Conservation (phyloP, 1,140 invertebrate species). For the Aphaenogaster ashmeadi region DNA sequence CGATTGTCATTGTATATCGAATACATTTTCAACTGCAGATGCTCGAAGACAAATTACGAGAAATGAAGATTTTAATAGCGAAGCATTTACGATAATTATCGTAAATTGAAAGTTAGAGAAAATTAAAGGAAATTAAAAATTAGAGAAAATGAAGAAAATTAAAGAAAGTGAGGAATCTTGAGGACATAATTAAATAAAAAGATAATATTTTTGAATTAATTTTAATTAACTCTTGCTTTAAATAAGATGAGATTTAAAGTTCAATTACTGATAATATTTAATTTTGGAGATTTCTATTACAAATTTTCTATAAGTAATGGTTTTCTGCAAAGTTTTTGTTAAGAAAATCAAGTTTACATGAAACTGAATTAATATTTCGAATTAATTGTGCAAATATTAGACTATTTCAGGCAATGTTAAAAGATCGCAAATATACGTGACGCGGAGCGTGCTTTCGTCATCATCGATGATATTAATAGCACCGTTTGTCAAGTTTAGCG, state of each 20-base stretch:
- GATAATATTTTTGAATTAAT: neutral
- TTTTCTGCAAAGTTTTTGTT: neutral
- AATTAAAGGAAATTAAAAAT: too few species aligned
- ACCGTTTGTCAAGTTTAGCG: slow-evolving; percentile 52
- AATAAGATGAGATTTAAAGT: neutral
- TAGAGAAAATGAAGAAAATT: neutral
- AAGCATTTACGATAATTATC: neutral
- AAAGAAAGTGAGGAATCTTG: neutral
- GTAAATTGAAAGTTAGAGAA: neutral
- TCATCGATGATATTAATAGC: slow-evolving; percentile 44
- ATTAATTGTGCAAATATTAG: neutral
- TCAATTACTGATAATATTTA: neutral
- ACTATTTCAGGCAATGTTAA: slow-evolving; percentile 7
- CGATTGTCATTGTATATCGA: slow-evolving; percentile 1
- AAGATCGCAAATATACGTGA: neutral
- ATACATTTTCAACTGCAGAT: neutral
- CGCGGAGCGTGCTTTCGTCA: slow-evolving; percentile 16
- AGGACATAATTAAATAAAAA: neutral
- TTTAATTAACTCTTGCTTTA: neutral
- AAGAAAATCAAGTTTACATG: neutral
- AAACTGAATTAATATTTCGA: neutral
- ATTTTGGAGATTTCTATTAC: neutral
- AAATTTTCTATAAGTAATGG: neutral
- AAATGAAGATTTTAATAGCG: neutral
- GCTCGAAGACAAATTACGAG: neutral